Conservation (phyloP, 2,888 invertebrate species). For the Nesidiocoris tenuis region DNA sequence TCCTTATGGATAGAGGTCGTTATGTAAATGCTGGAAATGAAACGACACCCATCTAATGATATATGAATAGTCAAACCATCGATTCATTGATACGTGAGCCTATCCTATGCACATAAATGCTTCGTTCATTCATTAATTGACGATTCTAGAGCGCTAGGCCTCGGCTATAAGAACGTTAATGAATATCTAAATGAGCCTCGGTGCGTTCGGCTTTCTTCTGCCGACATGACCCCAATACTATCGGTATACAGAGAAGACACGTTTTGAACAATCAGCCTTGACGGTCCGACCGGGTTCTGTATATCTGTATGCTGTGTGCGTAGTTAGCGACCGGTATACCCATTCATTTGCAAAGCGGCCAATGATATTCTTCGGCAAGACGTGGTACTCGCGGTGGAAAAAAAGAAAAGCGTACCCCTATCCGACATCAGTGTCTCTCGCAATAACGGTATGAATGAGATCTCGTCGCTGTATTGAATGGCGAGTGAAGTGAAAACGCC, state of each 20-base stretch:
- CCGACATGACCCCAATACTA: background rate
- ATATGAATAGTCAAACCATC: slow-evolving; percentile 19
- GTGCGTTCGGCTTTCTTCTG: background rate
- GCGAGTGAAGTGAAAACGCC: background rate
- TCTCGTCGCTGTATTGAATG: background rate
- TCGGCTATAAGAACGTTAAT: no score
- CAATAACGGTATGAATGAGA: background rate
- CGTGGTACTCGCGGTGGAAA: no score
- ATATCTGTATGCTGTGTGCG: background rate
- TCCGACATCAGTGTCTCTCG: no score
- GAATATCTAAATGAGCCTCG: background rate
- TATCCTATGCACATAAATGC: no score
- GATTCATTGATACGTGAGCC: slow-evolving; percentile 11
- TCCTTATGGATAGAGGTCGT: background rate
- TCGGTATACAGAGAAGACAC: no score
- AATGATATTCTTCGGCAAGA: no score
- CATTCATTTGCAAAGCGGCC: background rate
- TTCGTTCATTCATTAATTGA: no score
- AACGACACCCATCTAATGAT: slow-evolving; percentile 15
- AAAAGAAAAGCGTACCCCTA: no score
- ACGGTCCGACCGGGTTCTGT: no score
- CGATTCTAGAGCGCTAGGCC: background rate
- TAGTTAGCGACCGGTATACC: background rate
- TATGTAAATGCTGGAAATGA: slow-evolving; percentile 23
- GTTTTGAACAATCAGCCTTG: no score